Conservation (phyloP, 1,140 invertebrate genomes). For the Drosophila funebris region DNA sequence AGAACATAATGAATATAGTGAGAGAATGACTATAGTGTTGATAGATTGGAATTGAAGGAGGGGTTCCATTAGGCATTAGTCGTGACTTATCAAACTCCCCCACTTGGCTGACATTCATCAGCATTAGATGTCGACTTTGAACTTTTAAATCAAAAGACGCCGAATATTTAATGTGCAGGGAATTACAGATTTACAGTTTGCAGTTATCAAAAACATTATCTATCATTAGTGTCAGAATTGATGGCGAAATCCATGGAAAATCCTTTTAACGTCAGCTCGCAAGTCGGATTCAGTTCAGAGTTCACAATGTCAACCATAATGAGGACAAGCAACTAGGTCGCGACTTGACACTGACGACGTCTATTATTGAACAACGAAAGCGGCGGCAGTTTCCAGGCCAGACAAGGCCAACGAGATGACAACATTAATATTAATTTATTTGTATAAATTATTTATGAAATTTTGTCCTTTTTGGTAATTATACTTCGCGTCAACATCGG, state of each 20-base stretch:
- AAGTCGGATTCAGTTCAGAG: constrained; percentile 62
- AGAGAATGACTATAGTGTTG: constrained; percentile 7
- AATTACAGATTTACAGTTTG: constrained; percentile 24
- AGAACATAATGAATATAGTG: neutral
- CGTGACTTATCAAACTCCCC: constrained; percentile 36
- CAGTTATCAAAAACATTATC: constrained; percentile 41
- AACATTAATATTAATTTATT: constrained; percentile 78
- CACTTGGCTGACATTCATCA: constrained; percentile 31
- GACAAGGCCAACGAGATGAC: neutral
- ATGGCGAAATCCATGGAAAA: constrained; percentile 36
- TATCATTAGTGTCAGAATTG: constrained; percentile 73
- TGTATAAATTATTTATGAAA: constrained; percentile 52
- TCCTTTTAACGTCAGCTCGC: constrained; percentile 63
- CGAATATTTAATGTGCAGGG: constrained; percentile 53
- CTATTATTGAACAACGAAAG: constrained; percentile 25
- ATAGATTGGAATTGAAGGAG: constrained; percentile 11
- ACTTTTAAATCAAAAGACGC: constrained; percentile 39
- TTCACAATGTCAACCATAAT: constrained; percentile 41
- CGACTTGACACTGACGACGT: constrained; percentile 15
- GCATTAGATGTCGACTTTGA: constrained; percentile 41
- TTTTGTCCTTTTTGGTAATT: constrained; percentile 58
- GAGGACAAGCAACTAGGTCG: neutral
- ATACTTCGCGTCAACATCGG: constrained; percentile 32
- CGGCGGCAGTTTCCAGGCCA: neutral
- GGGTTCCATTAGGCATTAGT: constrained; percentile 56